These are phyloP conservation scores for Papilio protenor DNA, from an alignment of 2,888 invertebrate species.

Conservation along the genomic window DNA sequence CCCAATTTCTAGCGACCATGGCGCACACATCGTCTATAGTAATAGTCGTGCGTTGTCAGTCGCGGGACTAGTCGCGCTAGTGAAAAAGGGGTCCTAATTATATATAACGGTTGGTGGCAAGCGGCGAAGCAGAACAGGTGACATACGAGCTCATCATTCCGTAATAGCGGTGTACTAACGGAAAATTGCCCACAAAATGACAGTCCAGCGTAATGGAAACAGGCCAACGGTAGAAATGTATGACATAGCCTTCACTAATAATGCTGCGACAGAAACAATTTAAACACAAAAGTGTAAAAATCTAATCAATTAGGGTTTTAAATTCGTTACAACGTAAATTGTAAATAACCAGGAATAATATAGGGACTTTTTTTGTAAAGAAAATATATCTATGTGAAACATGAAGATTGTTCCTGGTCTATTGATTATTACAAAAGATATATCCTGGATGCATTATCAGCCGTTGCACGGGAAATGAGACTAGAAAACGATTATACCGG, in stretches of 20 bases:
- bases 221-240: slow-evolving; percentile 46
- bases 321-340: neutral
- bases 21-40: too few relatives aligned
- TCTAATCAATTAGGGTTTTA: neutral
- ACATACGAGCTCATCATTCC: slow-evolving; percentile 60
- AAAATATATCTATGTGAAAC: neutral
- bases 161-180: slow-evolving; percentile 56
- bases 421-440: neutral
- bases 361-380: neutral
- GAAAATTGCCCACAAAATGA: slow-evolving; percentile 59
- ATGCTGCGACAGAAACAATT: slow-evolving; percentile 21
- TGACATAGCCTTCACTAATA: slow-evolving; percentile 11
- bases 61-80: neutral
- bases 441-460: neutral
- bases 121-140: slow-evolving; percentile 62
- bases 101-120: slow-evolving; percentile 56
- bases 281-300: neutral
- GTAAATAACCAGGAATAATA: neutral
- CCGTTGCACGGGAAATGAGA: neutral
- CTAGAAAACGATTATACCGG: slow-evolving; percentile 45
- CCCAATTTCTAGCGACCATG: neutral
- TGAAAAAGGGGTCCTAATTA: slow-evolving; percentile 51
- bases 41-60: too few relatives aligned
- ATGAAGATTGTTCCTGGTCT: neutral
- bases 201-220: slow-evolving; percentile 47